Evolutionary conservation across 2,113 vertebrate genomes (phyloP), one percentile per base, ranked within the genome.

Genomic region (Phoxinus phoxinus): DNA sequence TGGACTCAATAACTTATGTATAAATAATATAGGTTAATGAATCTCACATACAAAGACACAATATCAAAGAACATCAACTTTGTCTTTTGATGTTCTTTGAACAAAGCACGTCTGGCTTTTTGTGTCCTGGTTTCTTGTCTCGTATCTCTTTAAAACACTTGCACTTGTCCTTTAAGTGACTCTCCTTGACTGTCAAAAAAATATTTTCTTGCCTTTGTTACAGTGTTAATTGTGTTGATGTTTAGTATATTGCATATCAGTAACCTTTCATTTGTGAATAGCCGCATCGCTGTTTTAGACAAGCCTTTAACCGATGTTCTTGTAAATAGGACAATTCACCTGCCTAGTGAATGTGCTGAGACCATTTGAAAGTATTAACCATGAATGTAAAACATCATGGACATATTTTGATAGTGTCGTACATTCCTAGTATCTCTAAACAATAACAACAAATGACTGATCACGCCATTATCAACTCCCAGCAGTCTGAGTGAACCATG

Each of bases 311-410:
- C 21, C 0, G 10, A 12, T 56, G 2, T 41, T 78, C 2, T 67
- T 59, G 51, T 61, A 56, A 80, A 73, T 51, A 86, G 1, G 6
- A 32, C n/a, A 30, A 6, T 41, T n/a, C 41, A 11, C 59, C 15
- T 44, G 65, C 58, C 15, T n/a, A 73, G 58, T 77, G 87, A 88
- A 88, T 88, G 75, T 69, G 44, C 46, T 65, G 19, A 79, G 73
- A 89, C 63, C 41, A 81, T 65, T 73, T 88, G 73, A 88, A 88
- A 88, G 88, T 89, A 86, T 82, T 58, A 73, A 37, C 21, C 61
- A 84, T 84, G 76, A 87, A 84, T 87, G 86, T 84, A 58, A 21
- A 58, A 32, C 69, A 35, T 61, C 69, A 25, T n/a, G 12, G 35
- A 53, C 84, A 73, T 59, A 32, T 73, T 56, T 85, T 44, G 25